Base-by-base conservation (phyloP, 2,888 invertebrate species). In the Drosophila niveifrons region DNA sequence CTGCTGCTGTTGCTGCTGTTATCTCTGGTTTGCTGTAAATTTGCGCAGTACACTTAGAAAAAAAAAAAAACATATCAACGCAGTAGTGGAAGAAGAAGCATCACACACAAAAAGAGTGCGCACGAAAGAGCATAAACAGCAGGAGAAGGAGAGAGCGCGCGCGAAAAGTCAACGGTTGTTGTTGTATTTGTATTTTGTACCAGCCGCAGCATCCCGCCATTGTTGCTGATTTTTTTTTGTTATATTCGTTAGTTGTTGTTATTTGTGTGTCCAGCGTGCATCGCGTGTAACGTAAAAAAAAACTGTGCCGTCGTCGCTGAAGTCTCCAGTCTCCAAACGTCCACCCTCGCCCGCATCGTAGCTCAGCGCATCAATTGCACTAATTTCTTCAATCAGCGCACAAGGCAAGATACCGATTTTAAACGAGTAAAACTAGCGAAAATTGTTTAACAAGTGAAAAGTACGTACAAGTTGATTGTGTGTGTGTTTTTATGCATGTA, bases 371-470 rank as follows among this genome's bases (percentile, higher is more conserved):
- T 79, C 84, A 83, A 79, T 87, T 83, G 83, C 80, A 87, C 88
- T 87, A 84, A 84, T 84, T 84, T 88, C 85, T 84, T 87, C 78
- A 82, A 83, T 88, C 85, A 83, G 74, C 84, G 66, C 77, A 81
- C 87, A 84, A 83, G 87, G 87, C 82, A 77, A 83, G 77, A 80
- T 58, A 58, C 62, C 72, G 56, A 74, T 75, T 75, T 80, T 77
- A 62, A 85, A 70, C 82, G 68, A 87, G 83, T 83, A 84, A 87
- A 83, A 83, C 88, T 87, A 80, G 83, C 82, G 68, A 84, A 83
- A 87, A 83, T 84, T 84, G 80, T 80, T 79, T 64, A 73, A 81
- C 87, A 83, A 81, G 66, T 74, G 66, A 87, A 80, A 66, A 77
- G 58, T 44, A 48, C 10, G 34, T 50, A 62, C 18, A 11, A 10